Conservation (phyloP, 1,140 invertebrate species). For the Pectinophora gossypiella region DNA sequence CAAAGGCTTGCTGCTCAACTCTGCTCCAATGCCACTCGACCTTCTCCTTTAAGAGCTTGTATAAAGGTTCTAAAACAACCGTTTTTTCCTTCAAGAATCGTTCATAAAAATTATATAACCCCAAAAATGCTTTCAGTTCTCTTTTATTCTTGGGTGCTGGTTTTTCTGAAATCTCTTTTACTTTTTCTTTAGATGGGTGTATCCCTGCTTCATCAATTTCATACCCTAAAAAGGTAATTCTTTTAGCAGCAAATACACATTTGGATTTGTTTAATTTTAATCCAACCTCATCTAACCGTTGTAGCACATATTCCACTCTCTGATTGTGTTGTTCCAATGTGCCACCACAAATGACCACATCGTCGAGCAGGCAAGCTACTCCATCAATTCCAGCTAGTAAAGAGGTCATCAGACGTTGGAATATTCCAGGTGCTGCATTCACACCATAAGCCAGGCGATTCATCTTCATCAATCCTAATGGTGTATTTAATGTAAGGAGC, state of each 20-base stretch:
- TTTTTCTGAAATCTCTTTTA: conserved; percentile 21
- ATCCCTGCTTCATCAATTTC: conserved; percentile 18
- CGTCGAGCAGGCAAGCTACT: conserved; percentile 36
- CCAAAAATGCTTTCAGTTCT: conserved; percentile 22
- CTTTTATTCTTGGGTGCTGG: conserved; percentile 20
- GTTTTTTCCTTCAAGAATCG: conserved; percentile 22
- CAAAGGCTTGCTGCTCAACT: conserved; percentile 12
- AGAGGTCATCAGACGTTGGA: conserved; percentile 36
- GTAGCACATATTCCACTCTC: conserved; percentile 10
- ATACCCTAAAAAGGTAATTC: conserved; percentile 16
- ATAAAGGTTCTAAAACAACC: conserved; percentile 22
- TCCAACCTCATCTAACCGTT: conserved; percentile 17
- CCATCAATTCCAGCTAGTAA: conserved; percentile 30
- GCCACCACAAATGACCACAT: conserved; percentile 29
- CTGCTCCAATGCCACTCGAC: conserved; percentile 16
- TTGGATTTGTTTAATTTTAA: conserved; percentile 17
- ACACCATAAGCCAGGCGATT: conserved; percentile 69
- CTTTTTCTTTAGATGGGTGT: conserved; percentile 10
- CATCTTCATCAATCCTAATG: conserved; percentile 60
- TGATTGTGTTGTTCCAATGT: conserved; percentile 24
- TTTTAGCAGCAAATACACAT: conserved; percentile 17
- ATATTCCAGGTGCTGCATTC: conserved; percentile 55
- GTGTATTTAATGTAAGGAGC: conserved; percentile 39
- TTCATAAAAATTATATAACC: conserved; percentile 27
- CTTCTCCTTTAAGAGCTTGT: conserved; percentile 18